Conservation (phyloP, 1,140 invertebrate genomes). For the Schmidtea mediterranea region DNA sequence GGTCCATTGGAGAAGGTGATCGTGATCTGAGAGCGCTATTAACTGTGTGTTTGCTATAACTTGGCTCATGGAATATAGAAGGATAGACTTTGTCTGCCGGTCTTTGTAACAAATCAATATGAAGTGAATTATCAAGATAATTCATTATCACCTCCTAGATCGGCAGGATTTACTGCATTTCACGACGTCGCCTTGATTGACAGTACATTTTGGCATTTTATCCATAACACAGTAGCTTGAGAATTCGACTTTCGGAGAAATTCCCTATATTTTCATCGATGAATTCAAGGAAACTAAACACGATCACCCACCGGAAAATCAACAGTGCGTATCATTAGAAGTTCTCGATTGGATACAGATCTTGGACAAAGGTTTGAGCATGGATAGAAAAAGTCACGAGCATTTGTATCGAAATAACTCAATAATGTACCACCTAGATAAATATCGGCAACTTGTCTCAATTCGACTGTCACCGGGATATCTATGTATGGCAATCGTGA, state of each 20-base stretch:
- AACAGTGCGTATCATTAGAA: neutral
- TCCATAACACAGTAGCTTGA: no score
- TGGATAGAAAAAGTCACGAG: conserved; percentile 3
- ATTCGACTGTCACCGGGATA: conserved; percentile 7
- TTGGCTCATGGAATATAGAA: neutral
- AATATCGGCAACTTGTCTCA: conserved; percentile 1
- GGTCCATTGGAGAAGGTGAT: neutral
- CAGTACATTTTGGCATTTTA: no score
- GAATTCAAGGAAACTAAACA: no score
- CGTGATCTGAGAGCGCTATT: neutral
- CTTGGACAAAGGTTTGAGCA: neutral
- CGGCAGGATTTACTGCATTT: no score
- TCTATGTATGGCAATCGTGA: no score
- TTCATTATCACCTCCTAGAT: no score
- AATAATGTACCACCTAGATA: neutral
- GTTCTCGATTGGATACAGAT: neutral
- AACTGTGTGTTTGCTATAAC: neutral
- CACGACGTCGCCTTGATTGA: no score
- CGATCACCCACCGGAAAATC: conserved; percentile 10
- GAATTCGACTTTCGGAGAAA: no score
- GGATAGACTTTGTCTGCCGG: no score
- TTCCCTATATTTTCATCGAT: no score
- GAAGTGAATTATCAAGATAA: no score
- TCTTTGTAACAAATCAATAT: no score
- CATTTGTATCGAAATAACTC: conserved; percentile 1